Evolutionary conservation across 2,797 vertebrate genomes (phyloP), one percentile per base, ranked within the genome.

Genomic region (Epinephelus malabaricus): DNA sequence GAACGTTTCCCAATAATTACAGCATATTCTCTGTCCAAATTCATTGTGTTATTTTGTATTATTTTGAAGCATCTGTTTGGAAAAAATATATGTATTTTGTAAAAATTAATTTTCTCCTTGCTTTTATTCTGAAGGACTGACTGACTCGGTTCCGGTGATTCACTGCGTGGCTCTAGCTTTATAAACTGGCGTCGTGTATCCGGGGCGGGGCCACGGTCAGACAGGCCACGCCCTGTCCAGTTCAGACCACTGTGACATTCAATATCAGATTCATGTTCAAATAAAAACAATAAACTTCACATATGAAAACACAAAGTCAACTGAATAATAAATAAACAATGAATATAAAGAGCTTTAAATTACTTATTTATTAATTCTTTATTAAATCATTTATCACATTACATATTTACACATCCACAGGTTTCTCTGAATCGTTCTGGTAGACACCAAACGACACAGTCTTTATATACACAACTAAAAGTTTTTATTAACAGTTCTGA

Each of bases 151-250:
- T 38, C 19, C 11, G n/a, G 43, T 55, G 1, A 61, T 74, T 53
- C 3, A n/a, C 0, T 10, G 8, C 17, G 4, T 2, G 9, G 40
- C 8, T 34, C 34, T 8, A 25, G 2, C 10, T 79, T 88, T 3
- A 74, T 51, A 9, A 49, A 0, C 6, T 34, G 1, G 6, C 10
- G 23, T 13, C 5, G 5, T 3, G 18, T 51, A 19, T 89, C 75
- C 50, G 58, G 82, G 87, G 87, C 59, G 78, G 78, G 3, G 61
- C 58, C 27, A 78, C 2, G 15, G 10, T 0, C 1, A 19, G 1
- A 27, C 2, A 78, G 46, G 17, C 81, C 85, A 72, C 83, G 76
- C 85, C 88, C 60, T 1, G 4, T 23, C 0, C 18, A 58, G 15
- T 79, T 78, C 34, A 82, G 2, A 23, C 69, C 27, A 19, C 8